A percentile compares a stretch with the other conserved stretches of the same genome.
These are phyloP conservation scores for Onchidella celtica DNA, from an alignment of 2,888 invertebrate genomes.

Conservation along the genomic window DNA sequence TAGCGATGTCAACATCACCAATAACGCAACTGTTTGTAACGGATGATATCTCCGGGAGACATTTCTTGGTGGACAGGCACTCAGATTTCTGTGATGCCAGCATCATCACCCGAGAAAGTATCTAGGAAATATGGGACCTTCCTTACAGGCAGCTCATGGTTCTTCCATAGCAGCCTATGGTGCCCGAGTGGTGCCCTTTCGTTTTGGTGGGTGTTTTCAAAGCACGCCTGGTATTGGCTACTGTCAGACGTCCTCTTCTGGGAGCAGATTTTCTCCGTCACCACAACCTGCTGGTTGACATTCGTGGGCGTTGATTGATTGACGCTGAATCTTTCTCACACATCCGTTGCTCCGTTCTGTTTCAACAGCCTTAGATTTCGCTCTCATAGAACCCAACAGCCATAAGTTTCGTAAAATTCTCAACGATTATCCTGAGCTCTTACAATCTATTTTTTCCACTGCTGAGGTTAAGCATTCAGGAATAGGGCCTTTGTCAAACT, in stretches of 20 bases:
- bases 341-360: constrained; percentile 18
- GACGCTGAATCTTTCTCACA: constrained; percentile 17
- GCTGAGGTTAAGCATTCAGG: background rate
- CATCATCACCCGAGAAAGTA: constrained; percentile 14
- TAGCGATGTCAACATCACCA: constrained; percentile 9
- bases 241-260: constrained; percentile 33
- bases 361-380: background rate
- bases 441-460: constrained; percentile 13
- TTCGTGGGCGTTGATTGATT: constrained; percentile 25
- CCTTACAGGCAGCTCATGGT: constrained; percentile 36
- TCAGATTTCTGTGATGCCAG: constrained; percentile 36
- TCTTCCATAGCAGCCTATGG: constrained; percentile 31
- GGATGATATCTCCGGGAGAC: background rate
- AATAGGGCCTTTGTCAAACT: too few relatives aligned
- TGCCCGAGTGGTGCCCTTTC: constrained; percentile 12
- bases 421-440: constrained; percentile 35
- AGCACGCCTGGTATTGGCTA: constrained; percentile 23
- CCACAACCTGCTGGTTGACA: constrained; percentile 31
- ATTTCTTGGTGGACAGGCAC: constrained; percentile 19
- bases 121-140: background rate
- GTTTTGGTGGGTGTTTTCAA: background rate
- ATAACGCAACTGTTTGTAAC: constrained; percentile 16
- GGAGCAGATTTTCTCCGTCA: constrained; percentile 38
- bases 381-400: constrained; percentile 9
- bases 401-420: constrained; percentile 23